Conservation (phyloP, 2,797 vertebrate genomes). For the Pipistrellus nathusii region DNA sequence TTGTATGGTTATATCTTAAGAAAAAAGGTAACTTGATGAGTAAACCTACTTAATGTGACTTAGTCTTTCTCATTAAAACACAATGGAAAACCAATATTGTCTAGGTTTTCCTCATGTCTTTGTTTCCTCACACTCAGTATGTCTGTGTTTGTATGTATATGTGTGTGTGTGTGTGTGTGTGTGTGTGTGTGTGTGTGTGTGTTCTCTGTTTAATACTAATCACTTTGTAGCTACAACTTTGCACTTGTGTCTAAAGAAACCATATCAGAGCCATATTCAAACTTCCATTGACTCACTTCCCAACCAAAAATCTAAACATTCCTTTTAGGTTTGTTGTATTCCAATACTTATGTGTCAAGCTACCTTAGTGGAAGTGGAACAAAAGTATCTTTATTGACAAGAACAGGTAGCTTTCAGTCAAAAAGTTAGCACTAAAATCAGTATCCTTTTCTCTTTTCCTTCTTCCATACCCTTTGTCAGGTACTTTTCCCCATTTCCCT, state of each 20-base stretch:
- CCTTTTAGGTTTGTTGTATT: background rate
- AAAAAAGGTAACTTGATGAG: background rate
- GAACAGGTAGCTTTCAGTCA: background rate
- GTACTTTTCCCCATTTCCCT: background rate
- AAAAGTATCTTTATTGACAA: background rate
- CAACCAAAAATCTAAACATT: conserved; percentile 34
- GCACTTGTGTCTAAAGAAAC: conserved; percentile 25
- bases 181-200: background rate
- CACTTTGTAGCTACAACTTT: background rate
- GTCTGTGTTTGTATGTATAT: background rate
- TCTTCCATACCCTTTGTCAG: background rate
- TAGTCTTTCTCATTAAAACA: background rate
- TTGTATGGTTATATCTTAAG: background rate
- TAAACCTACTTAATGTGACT: conserved; percentile 34
- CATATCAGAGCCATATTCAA: conserved; percentile 3
- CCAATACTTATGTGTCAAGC: background rate
- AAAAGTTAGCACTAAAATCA: background rate
- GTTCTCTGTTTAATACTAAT: background rate
- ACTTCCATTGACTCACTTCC: background rate
- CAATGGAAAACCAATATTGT: too few species aligned
- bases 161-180: background rate
- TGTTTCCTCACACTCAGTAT: background rate
- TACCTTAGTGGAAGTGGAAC: background rate
- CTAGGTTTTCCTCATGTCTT: background rate
- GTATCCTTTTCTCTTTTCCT: background rate